phyloP scores from a whole-genome alignment of 2,888 invertebrate genomes.

The Coenonympha glycerion region DNA sequence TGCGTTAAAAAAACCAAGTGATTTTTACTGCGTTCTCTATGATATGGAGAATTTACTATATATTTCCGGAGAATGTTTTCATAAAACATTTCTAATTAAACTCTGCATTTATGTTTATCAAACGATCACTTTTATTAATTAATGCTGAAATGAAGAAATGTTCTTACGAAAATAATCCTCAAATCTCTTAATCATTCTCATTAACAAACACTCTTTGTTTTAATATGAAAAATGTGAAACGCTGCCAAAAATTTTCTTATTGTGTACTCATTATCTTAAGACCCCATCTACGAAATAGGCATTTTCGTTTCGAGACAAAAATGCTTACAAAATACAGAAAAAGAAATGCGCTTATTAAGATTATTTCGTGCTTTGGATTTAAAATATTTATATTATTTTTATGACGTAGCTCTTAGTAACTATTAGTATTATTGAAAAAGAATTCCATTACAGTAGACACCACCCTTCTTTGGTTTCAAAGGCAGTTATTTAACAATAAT shows the following conservation, averaged over 20 bases:
- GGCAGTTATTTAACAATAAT: too few species aligned
- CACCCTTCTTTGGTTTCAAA: too few species aligned
- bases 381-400: not conserved
- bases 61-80: too few species aligned
- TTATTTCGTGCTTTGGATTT: not conserved
- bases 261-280: constrained; percentile 20
- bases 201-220: not conserved
- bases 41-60: too few species aligned
- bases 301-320: not conserved
- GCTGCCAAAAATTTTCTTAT: constrained; percentile 11
- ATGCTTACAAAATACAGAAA: not conserved
- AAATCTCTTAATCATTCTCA: not conserved
- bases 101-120: too few species aligned
- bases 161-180: not conserved
- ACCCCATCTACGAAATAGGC: constrained; percentile 1
- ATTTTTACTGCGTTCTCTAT: too few species aligned
- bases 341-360: not conserved
- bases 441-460: too few species aligned
- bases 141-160: not conserved
- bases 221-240: constrained; percentile 13
- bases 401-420: too few species aligned
- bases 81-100: too few species aligned
- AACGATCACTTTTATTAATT: too few species aligned
- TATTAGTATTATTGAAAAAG: too few species aligned
- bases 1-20: too few species aligned